Conservation (phyloP, 2,888 invertebrate species). For the Ditylenchus weischeri region DNA sequence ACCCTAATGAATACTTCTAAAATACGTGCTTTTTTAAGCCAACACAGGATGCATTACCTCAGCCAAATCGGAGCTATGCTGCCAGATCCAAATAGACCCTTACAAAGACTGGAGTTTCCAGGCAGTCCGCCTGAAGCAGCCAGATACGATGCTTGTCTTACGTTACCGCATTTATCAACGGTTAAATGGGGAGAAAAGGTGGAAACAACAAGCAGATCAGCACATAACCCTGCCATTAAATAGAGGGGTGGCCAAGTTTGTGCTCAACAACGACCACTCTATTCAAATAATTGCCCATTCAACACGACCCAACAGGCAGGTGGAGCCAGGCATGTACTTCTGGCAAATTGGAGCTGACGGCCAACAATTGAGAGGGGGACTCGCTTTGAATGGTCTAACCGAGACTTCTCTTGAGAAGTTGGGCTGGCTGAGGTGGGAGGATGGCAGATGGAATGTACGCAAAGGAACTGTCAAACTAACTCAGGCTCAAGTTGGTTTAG, state of each 20-base stretch:
- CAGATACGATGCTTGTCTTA: slow-evolving; percentile 41
- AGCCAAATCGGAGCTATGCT: slow-evolving; percentile 43
- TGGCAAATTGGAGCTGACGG: slow-evolving; percentile 26
- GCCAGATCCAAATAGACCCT: slow-evolving; percentile 45
- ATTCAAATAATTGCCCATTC: slow-evolving; percentile 26
- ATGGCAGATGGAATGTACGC: slow-evolving; percentile 33
- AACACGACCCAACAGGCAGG: slow-evolving; percentile 41
- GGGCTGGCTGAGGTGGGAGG: slow-evolving; percentile 46
- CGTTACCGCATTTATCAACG: slow-evolving; percentile 41
- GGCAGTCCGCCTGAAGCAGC: slow-evolving; percentile 42
- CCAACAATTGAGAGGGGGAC: slow-evolving; percentile 34
- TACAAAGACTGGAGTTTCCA: slow-evolving; percentile 46
- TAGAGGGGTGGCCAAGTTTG: slow-evolving; percentile 39
- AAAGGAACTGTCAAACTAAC: slow-evolving; percentile 44
- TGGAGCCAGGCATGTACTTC: slow-evolving; percentile 48
- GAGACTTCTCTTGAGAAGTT: slow-evolving; percentile 43
- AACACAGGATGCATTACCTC: slow-evolving; percentile 39
- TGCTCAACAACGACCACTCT: slow-evolving; percentile 32
- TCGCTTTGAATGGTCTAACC: slow-evolving; percentile 36
- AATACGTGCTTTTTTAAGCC: slow-evolving; percentile 8
- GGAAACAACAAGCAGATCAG: slow-evolving; percentile 24
- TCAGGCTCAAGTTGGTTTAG: slow-evolving; percentile 30
- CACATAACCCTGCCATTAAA: slow-evolving; percentile 38
- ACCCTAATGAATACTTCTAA: too few relatives aligned
- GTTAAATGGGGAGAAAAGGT: slow-evolving; percentile 1